Evolutionary conservation across 2,888 invertebrate species (phyloP), one percentile per base, ranked within the genome.

Genomic region (Melanostoma mellinum): DNA sequence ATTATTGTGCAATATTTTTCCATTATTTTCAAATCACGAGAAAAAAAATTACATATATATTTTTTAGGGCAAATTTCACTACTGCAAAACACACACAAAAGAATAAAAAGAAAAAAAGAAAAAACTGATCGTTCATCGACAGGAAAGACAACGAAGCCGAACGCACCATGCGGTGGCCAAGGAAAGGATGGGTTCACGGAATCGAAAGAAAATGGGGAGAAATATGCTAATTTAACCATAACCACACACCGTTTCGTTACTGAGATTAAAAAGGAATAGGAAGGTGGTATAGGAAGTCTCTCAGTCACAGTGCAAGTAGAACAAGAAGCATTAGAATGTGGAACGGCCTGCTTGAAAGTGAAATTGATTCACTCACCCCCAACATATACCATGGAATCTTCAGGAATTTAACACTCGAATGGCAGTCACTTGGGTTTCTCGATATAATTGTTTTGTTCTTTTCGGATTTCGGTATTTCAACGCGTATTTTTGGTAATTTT

Each of bases 301-400:
- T 20, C 46, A 81, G 61, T 48, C 69, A 42, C 71, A 77, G 38
- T 58, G 50, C 40, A 77, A 77, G 67, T 77, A 63, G 73, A 78
- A 82, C 82, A 74, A 72, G 72, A 65, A 72, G 65, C 63, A 71
- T 55, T 77, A 77, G 77, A 72, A 63, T 68, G 68, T 4, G 10
- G 44, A 60, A 60, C 10, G 20, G 35, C 68, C 58, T 68, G 48
- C 67, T 69, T 69, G 78, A 84, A 84, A 84, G 82, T 84, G 78
- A 84, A 84, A 84, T 78, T 84, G 65, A 74, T 82, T 74, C 82
- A 78, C 82, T 84, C 82, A 84, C 82, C 82, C 82, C 82, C 69
- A 53, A 74, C 42, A 65, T 74, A 78, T 65, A 84, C 82, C 82
- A 84, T 84, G 69, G 69, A 84, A 65, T 84, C 82, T 74, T 74